Conservation (phyloP, 2,797 vertebrate species). For the Rhadinocentrus ornatus region DNA sequence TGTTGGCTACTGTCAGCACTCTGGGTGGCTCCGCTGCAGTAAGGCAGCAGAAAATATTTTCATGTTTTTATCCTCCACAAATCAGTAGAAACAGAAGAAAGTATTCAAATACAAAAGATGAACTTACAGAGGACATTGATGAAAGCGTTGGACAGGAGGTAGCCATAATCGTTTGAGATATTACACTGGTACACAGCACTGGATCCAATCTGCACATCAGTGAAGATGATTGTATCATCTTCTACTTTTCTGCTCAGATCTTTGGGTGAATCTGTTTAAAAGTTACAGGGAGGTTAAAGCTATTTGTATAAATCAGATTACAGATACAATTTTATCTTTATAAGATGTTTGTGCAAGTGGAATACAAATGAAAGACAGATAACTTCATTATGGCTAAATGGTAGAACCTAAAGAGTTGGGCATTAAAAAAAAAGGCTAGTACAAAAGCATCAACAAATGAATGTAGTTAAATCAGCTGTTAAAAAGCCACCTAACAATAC, state of each 20-base stretch:
- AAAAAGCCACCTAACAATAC: background rate
- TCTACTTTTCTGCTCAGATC: conserved; percentile 92
- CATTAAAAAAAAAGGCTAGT: background rate
- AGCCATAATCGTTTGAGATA: conserved; percentile 93
- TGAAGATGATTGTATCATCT: conserved; percentile 93
- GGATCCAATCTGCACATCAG: conserved; percentile 88
- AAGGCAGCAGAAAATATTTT: conserved; percentile 44
- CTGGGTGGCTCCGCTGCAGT: conserved; percentile 91
- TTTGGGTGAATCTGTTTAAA: conserved; percentile 85
- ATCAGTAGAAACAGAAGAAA: conserved; percentile 37
- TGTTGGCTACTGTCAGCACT: conserved; percentile 88
- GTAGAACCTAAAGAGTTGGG: background rate
- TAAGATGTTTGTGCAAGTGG: background rate
- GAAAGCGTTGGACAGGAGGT: conserved; percentile 94
- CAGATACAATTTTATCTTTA: background rate
- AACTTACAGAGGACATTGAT: conserved; percentile 95
- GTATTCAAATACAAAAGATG: conserved; percentile 14
- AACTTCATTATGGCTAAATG: background rate
- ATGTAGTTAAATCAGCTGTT: background rate
- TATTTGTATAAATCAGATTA: background rate
- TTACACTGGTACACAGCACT: conserved; percentile 98
- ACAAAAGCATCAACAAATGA: background rate
- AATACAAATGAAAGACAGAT: background rate
- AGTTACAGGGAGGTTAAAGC: background rate
- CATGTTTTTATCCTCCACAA: conserved; percentile 34